Conservation (phyloP, 30 jellyfish, hydroid and myxozoan genomes). For the Sanderia malayensis region DNA sequence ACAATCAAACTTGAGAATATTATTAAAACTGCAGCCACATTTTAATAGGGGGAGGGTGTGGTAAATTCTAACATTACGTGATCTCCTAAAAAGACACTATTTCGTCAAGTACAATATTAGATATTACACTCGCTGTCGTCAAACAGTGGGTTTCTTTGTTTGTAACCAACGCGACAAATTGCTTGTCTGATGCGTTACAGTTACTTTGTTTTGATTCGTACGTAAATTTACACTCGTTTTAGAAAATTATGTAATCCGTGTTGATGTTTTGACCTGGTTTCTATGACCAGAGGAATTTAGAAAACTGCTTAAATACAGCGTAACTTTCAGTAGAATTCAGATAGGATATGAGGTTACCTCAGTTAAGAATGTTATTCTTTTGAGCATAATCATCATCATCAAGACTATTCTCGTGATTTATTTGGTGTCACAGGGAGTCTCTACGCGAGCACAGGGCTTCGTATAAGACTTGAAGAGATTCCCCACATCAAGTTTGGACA, state of each 20-base stretch:
- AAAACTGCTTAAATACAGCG: conserved; percentile 14
- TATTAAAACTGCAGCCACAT: conserved; percentile 21
- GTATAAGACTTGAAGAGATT: too few relatives aligned
- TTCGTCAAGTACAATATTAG: not conserved
- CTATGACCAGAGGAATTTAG: conserved; percentile 13
- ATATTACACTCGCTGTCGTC: conserved; percentile 28
- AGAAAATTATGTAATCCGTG: conserved; percentile 8
- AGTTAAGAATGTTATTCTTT: conserved; percentile 3
- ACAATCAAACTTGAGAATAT: conserved; percentile 6
- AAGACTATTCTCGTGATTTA: conserved; percentile 10
- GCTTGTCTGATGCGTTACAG: conserved; percentile 16
- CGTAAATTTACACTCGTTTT: conserved; percentile 12
- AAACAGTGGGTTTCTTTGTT: conserved; percentile 29
- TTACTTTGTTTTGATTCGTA: conserved; percentile 5
- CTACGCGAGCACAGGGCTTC: too few relatives aligned
- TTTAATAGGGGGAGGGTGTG: conserved; percentile 33
- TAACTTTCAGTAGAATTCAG: conserved; percentile 7
- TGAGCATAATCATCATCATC: conserved; percentile 12
- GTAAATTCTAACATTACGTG: conserved; percentile 17
- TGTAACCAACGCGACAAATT: conserved; percentile 14
- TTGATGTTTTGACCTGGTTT: conserved; percentile 8
- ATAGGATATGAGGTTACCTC: conserved; percentile 8
- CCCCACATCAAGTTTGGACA: too few relatives aligned
- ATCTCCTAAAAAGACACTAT: conserved; percentile 8
- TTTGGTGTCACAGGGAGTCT: too few relatives aligned